Conservation (phyloP, 1,140 invertebrate species). For the Nasonia longicornis region DNA sequence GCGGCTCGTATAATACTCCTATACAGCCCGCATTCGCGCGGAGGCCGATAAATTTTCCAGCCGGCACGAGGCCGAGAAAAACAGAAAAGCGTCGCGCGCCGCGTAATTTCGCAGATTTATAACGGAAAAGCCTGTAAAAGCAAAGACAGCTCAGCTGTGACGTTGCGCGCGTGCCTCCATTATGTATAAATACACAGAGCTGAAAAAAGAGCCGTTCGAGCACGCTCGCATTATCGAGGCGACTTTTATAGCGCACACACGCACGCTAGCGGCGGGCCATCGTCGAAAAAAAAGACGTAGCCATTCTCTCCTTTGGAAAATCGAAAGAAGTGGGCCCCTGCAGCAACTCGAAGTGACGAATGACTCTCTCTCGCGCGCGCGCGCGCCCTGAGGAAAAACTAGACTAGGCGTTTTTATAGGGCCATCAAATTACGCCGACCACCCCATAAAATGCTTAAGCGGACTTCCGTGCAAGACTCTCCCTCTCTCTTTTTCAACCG, state of each 20-base stretch:
- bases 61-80: neutral
- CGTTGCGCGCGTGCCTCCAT: neutral
- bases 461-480: conserved; percentile 64
- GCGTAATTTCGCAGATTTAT: conserved; percentile 28
- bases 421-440: conserved; percentile 70
- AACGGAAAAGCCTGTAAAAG: conserved; percentile 25
- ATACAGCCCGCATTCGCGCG: neutral
- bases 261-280: neutral
- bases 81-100: conserved; percentile 9
- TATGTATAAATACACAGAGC: neutral
- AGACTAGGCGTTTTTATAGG: conserved; percentile 69
- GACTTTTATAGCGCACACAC: conserved; percentile 11
- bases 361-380: conserved; percentile 38
- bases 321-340: conserved; percentile 45
- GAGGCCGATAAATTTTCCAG: conserved; percentile 4
- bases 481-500: neutral
- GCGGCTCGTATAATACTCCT: neutral
- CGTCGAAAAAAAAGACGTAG: neutral
- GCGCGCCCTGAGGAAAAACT: conserved; percentile 64
- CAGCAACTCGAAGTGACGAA: conserved; percentile 52
- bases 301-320: conserved; percentile 53
- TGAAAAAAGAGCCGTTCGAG: neutral
- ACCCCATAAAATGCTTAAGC: conserved; percentile 69
- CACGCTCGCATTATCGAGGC: conserved; percentile 10
- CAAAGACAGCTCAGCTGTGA: neutral